Evolutionary conservation across 2,113 vertebrate genomes (phyloP).

Genomic region (Barbus barbus): DNA sequence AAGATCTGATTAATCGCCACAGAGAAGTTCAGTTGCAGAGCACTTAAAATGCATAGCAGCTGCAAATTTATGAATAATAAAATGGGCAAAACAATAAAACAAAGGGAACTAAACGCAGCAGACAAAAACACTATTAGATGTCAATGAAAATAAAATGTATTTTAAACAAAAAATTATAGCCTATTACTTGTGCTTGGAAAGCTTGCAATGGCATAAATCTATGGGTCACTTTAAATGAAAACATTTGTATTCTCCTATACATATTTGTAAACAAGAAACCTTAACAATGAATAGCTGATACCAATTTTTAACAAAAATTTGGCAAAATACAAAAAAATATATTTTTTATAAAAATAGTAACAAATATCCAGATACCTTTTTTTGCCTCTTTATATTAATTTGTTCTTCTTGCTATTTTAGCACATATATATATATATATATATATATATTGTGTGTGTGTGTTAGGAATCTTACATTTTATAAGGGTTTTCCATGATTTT

Average conservation of each 20-base stretch:
- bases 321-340: no score
- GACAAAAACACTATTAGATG: neutral
- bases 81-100: conserved; percentile 6
- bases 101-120: neutral
- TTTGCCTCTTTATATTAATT: no score
- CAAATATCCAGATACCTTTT: no score
- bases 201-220: neutral
- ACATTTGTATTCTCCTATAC: neutral
- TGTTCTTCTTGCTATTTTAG: no score
- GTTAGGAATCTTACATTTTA: no score
- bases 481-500: neutral
- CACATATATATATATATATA: no score
- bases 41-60: neutral
- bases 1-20: neutral
- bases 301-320: neutral
- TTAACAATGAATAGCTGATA: neutral
- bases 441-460: no score
- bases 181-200: neutral
- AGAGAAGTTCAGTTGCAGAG: neutral
- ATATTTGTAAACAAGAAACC: neutral
- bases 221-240: neutral
- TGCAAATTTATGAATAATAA: conserved; percentile 7
- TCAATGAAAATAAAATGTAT: neutral
- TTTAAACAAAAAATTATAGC: neutral
- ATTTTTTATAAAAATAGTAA: no score